Base-by-base conservation (phyloP, 2,797 vertebrate species). In the Platyrinchus mystaceus region DNA sequence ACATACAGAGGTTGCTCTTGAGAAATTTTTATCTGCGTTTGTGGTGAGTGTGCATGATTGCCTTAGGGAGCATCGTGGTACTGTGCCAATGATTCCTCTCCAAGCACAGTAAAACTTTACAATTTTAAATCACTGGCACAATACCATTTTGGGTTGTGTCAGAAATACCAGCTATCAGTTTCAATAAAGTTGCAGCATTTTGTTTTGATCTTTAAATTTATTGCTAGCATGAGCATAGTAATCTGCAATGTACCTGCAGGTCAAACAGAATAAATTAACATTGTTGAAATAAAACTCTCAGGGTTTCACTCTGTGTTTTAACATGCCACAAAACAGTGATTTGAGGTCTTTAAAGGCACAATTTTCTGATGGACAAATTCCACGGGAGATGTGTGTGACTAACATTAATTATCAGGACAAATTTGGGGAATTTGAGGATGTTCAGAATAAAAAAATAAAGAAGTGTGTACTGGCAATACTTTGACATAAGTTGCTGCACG, bases 121-220 rank as follows among this genome's bases (percentile, higher is more conserved):
- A 60, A 27, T 93, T 94, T 93, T 62, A 95, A 84, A 87, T 69
- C 78, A 67, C 14, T 94, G 85, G 59, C 80, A 88, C 37, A 64
- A 82, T 63, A 90, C 41, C 30, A 83, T 93, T 92, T 91, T 44
- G 92, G 66, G 67, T 88, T 89, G 62, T 91, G 73, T 84, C 73
- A 96, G 93, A 93, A 96, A 79, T 60, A 91, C 24, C 47, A 84
- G 55, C 59, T 84, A 93, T 86, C 56, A 19, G 30, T 87, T 94
- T 76, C 93, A 94, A 49, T 90, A 68, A 90, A 63, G 49, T 90
- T 86, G 41, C 41, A 90, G 44, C 56, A 16, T 90, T 95, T 87
- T 83, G 34, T 86, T 96, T 91, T 91, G 69, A 84, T 90, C 59
- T 90, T 91, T 94, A 70, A 74, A 96, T 94, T 93, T 94, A 93